Evolutionary conservation across 2,888 invertebrate species (phyloP), one percentile per base, ranked within the genome.

Genomic region (Creontiades dilutus): DNA sequence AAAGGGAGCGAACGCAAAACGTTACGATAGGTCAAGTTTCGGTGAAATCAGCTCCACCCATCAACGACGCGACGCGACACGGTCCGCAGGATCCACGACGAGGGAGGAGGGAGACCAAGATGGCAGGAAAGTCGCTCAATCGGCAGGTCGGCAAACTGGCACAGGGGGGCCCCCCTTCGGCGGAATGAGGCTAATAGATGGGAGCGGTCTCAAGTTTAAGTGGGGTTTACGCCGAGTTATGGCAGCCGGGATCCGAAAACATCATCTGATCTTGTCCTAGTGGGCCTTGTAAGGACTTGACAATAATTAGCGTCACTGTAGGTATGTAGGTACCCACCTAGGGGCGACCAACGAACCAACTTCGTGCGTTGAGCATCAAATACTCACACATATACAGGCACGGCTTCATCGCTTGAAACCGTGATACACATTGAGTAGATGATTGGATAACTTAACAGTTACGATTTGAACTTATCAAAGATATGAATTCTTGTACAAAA

Each of bases 171-270:
- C 37, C 28, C 61, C n/a, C n/a, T n/a, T 14, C 78, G 12, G 23
- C 46, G 82, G 82, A 82, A 55, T 82, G 82, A 19, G 82, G 82
- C 52, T 82, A 82, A 82, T 82, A 82, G 82, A 82, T 82, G 82
- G 82, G 82, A 82, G 82, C 82, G 82, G 82, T 82, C 52, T 55
- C 28, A 78, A 78, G 78, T 78, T 78, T 47, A 47, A 78, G 46
- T 14, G 78, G 78, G 47, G 55, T 82, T 52, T 82, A 82, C 82
- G 46, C 80, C 68, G 23, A 19, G 19, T 68, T 68, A 68, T 68
- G 68, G 23, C 68, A 68, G 23, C 68, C 23, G 68, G 23, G 68
- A 68, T 68, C 19, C 23, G 23, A 68, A 68, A 68, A 68, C 68
- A 68, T 23, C 23, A 68, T 68, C 23, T 23, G 68, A 68, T 68